These are phyloP conservation scores for Cantharis nigra DNA, from an alignment of 2,888 invertebrate genomes.

Conservation along the genomic window DNA sequence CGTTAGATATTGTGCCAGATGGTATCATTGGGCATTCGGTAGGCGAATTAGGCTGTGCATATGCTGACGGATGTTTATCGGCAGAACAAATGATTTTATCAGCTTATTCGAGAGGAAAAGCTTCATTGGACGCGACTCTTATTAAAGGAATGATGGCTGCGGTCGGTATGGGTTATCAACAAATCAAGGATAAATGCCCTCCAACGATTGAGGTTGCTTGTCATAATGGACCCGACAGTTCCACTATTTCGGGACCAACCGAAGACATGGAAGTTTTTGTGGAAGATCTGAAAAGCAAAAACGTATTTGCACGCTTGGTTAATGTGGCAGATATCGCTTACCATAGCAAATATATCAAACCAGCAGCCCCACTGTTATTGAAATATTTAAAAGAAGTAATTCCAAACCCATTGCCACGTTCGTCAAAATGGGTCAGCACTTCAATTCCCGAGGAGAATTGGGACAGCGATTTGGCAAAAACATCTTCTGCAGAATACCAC, in stretches of 20 bases:
- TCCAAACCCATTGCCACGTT: slow-evolving; percentile 58
- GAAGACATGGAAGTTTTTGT: slow-evolving; percentile 66
- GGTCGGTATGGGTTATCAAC: slow-evolving; percentile 63
- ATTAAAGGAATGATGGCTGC: slow-evolving; percentile 88
- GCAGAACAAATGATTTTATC: slow-evolving; percentile 84
- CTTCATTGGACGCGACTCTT: slow-evolving; percentile 71
- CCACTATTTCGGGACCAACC: slow-evolving; percentile 78
- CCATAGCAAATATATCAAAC: slow-evolving; percentile 79
- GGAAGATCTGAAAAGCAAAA: slow-evolving; percentile 63
- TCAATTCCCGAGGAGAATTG: slow-evolving; percentile 66
- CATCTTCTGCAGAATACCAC: slow-evolving; percentile 69
- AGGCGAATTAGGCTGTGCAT: slow-evolving; percentile 93
- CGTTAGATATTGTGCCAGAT: slow-evolving; percentile 68
- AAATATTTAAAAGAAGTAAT: slow-evolving; percentile 56
- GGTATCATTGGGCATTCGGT: slow-evolving; percentile 88
- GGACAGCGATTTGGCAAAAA: slow-evolving; percentile 60
- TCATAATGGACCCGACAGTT: slow-evolving; percentile 77
- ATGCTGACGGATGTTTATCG: slow-evolving; percentile 90
- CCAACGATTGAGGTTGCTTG: slow-evolving; percentile 75
- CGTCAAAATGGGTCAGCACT: slow-evolving; percentile 68
- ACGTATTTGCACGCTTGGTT: slow-evolving; percentile 81
- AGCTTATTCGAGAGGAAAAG: slow-evolving; percentile 81
- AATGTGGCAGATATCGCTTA: slow-evolving; percentile 88
- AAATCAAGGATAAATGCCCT: slow-evolving; percentile 69
- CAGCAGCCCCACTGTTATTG: slow-evolving; percentile 54